phyloP scores from a whole-genome alignment of 1,140 invertebrate species.

The Anastatus disparis region DNA sequence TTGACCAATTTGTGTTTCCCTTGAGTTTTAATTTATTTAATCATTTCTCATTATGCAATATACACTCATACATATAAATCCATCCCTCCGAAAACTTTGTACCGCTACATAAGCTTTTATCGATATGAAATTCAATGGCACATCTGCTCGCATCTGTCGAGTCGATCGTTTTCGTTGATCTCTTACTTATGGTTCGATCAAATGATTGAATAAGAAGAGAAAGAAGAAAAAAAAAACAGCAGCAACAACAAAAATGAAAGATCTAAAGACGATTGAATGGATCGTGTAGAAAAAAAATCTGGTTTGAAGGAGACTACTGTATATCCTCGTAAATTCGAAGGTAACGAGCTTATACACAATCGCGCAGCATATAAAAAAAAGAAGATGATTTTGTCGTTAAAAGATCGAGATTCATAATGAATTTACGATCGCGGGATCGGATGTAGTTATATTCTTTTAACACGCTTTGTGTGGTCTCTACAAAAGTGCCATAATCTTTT shows the following conservation, averaged over 20 bases:
- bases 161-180: neutral
- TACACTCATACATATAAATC: too few species aligned
- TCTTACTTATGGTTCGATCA: conserved; percentile 9
- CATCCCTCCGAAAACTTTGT: too few species aligned
- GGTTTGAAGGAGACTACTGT: too few species aligned
- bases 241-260: neutral
- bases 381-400: neutral
- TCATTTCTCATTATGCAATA: too few species aligned
- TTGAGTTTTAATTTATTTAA: too few species aligned
- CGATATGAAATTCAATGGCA: conserved; percentile 32
- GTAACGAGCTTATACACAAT: conserved; percentile 33
- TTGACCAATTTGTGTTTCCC: too few species aligned
- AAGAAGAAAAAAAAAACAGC: neutral
- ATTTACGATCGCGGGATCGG: conserved; percentile 23
- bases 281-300: neutral
- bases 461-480: conserved; percentile 29
- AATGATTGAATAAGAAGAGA: too few species aligned
- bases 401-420: conserved; percentile 31
- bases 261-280: too few species aligned
- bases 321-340: conserved; percentile 37
- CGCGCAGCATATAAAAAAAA: too few species aligned
- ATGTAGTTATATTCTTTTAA: neutral
- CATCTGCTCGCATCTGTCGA: conserved; percentile 32
- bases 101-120: neutral
- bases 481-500: neutral